Evolutionary conservation across 2,888 invertebrate species (phyloP), one percentile per base, ranked within the genome.

Genomic region (Ophion costatus): DNA sequence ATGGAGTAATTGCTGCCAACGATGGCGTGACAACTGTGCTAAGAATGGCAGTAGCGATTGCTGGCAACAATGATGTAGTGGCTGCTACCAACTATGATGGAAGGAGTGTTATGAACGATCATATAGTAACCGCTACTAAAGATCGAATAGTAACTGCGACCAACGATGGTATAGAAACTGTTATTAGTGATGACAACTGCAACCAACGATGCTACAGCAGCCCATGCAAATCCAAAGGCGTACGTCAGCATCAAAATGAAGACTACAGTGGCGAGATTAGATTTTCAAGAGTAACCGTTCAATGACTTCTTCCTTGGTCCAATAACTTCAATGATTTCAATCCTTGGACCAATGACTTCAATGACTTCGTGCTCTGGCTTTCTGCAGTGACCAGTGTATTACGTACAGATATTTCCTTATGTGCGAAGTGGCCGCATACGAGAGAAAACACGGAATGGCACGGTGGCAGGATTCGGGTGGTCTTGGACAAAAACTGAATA

Each of bases 401-500:
- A 45, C 45, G 11, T 51, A 17, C 51, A 51, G 17, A 14, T 51
- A 11, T 59, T 59, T 22, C 59, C 59, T 59, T 22, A 77, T 69
- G 42, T 69, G 24, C 33, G 24, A n/a, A 11, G n/a, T 67, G 22
- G 10, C 64, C n/a, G n/a, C 1, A 1, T 14, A 42, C n/a, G 67
- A 45, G 45, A 17, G 67, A 7, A 42, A 22, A 22, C 6, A 22
- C 1, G 20, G 4, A 33, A 57, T 24, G 24, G 42, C 7, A 24
- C 45, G 10, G 17, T 2, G n/a, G 59, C 9, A 66, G 11, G 61
- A 59, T 64, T 51, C 14, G 67, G 45, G 63, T 33, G 71, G 66
- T 63, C 59, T 24, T 22, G 61, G 57, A 69, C 67, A 86, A 87
- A 86, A 87, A 86, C 79, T 83, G 86, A 84, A 87, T 85, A 84